Percentiles rank a stretch among this genome's conserved stretches.
phyloP scores from a whole-genome alignment of 1,140 invertebrate species.

The Pseudomyrmex concolor region DNA sequence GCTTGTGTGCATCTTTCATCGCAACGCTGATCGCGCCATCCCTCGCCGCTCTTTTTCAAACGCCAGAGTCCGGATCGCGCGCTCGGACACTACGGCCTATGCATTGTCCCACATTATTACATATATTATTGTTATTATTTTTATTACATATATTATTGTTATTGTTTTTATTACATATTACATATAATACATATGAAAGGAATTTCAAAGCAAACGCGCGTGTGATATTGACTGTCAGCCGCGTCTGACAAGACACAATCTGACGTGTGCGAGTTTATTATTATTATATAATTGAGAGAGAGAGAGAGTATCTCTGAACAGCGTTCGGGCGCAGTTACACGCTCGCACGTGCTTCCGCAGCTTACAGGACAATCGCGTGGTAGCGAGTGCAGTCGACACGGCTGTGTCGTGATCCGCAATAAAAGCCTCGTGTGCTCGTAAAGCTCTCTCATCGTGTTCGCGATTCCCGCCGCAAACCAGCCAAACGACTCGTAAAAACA shows the following conservation, averaged over 20 bases:
- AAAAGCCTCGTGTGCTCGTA: constrained; percentile 64
- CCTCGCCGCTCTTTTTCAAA: too few species aligned
- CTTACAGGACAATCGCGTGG: constrained; percentile 14
- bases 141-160: too few species aligned
- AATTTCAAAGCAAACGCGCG: constrained; percentile 11
- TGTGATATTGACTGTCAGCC: constrained; percentile 4
- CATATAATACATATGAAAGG: too few species aligned
- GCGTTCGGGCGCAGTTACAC: not conserved
- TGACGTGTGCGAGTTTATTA: constrained; percentile 54
- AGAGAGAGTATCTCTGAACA: not conserved
- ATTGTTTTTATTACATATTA: too few species aligned
- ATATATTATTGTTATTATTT: too few species aligned
- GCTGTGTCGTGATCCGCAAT: constrained; percentile 43
- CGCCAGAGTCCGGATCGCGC: too few species aligned
- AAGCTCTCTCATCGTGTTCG: constrained; percentile 53
- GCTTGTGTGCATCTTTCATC: too few species aligned
- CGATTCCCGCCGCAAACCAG: constrained; percentile 43
- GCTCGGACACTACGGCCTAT: too few species aligned
- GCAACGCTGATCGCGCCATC: too few species aligned
- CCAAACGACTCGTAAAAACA: constrained; percentile 26
- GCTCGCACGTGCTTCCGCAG: constrained; percentile 24
- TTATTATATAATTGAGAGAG: not conserved
- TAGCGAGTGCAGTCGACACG: constrained; percentile 52
- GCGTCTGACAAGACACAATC: constrained; percentile 20
- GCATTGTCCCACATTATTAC: too few species aligned